Conservation (phyloP, 2,797 vertebrate species). For the Enteromius argenteus region DNA sequence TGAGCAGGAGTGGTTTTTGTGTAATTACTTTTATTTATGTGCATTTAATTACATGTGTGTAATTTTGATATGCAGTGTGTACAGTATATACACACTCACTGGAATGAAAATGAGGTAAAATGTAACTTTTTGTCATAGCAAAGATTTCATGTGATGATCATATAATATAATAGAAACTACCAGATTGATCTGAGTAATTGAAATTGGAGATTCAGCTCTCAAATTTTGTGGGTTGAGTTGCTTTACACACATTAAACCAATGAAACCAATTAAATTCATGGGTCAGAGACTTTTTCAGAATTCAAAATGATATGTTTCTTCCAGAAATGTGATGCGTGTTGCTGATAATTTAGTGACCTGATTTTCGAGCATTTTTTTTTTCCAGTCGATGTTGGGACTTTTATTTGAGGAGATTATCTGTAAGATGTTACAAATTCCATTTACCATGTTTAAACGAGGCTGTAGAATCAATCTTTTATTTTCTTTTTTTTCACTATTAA, state of each 20-base stretch:
- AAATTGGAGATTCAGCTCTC: background rate
- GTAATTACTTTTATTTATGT: background rate
- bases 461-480: background rate
- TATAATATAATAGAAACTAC: background rate
- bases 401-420: no score
- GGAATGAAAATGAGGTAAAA: background rate
- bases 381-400: background rate
- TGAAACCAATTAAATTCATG: constrained; percentile 27
- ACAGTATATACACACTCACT: background rate
- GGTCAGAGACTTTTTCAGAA: constrained; percentile 28
- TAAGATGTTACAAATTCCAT: background rate
- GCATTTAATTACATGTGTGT: background rate
- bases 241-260: constrained; percentile 27
- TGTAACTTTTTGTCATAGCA: background rate
- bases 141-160: background rate
- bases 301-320: constrained; percentile 3
- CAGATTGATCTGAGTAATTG: background rate
- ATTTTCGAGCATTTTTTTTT: constrained; percentile 12
- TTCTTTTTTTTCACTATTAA: background rate
- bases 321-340: background rate
- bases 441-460: background rate
- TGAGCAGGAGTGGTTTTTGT: background rate
- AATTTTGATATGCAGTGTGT: no score
- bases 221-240: constrained; percentile 1
- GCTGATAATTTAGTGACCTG: constrained; percentile 4